Evolutionary conservation across 2,113 vertebrate genomes (phyloP).

Genomic region (Emydura subglobosa): DNA sequence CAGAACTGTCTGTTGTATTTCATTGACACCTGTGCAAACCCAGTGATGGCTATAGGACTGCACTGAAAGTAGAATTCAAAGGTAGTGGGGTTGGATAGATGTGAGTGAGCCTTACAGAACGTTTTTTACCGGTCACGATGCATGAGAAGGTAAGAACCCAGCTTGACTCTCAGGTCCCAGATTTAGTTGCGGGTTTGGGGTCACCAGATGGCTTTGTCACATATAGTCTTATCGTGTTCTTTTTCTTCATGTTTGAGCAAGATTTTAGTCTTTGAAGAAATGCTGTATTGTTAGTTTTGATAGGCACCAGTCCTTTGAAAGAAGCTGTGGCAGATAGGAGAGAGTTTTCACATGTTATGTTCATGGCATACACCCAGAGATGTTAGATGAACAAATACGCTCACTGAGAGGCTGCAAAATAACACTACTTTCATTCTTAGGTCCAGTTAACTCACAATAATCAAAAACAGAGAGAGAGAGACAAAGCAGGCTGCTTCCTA

Average conservation of each 20-base stretch:
- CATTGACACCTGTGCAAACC: not conserved
- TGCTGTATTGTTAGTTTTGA: not conserved
- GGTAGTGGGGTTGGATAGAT: not conserved
- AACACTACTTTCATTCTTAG: not conserved
- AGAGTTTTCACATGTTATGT: not conserved
- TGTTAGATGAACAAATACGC: not conserved
- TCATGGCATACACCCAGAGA: not conserved
- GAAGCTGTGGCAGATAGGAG: not conserved
- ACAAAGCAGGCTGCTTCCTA: not conserved
- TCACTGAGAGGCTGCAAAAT: not conserved
- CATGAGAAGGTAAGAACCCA: not conserved
- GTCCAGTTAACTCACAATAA: not conserved
- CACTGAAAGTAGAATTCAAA: not conserved
- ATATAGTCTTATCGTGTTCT: not conserved
- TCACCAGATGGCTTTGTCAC: not conserved
- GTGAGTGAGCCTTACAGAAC: not conserved
- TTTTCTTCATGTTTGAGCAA: not conserved
- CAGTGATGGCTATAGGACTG: not conserved
- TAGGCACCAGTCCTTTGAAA: not conserved
- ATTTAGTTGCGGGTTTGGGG: not conserved
- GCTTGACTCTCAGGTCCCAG: not conserved
- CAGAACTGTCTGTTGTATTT: not conserved
- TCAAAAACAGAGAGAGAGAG: not conserved
- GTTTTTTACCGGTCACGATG: not conserved
- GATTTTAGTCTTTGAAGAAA: not conserved